These are phyloP conservation scores for Liasis olivaceus DNA, from an alignment of 2,797 vertebrate genomes.

Conservation along the genomic window DNA sequence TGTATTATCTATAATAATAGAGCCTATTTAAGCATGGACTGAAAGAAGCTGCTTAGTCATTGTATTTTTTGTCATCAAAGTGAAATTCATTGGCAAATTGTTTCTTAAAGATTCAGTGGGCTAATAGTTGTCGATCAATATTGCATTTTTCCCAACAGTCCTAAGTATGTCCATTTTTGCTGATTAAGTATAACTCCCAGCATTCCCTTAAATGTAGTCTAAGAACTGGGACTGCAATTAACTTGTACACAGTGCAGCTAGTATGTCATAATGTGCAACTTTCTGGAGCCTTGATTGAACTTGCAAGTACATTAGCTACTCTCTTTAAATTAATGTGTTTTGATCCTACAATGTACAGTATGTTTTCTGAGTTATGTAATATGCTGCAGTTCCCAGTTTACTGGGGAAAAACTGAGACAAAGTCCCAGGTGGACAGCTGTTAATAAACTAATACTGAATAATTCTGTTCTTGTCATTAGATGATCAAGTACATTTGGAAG, in stretches of 20 bases:
- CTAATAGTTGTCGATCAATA: background rate
- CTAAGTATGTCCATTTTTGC: background rate
- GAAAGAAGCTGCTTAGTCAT: background rate
- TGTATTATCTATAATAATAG: background rate
- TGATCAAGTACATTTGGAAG: background rate
- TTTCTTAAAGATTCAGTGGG: background rate
- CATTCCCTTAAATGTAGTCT: background rate
- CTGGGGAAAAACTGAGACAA: background rate
- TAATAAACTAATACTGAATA: background rate
- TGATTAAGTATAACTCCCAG: background rate
- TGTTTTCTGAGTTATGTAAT: background rate
- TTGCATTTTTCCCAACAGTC: background rate
- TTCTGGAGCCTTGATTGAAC: background rate
- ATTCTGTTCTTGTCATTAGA: background rate
- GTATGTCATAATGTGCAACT: background rate
- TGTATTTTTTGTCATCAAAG: background rate
- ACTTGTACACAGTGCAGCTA: background rate
- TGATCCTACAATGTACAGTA: background rate
- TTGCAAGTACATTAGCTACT: background rate
- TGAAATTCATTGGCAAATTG: background rate
- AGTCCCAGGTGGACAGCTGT: background rate
- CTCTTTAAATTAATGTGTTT: background rate
- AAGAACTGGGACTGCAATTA: background rate
- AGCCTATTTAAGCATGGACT: background rate
- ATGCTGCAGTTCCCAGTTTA: background rate